Evolutionary conservation across 1,140 invertebrate genomes (phyloP), one percentile per base, ranked within the genome.

Genomic region (Solenopsis invicta): DNA sequence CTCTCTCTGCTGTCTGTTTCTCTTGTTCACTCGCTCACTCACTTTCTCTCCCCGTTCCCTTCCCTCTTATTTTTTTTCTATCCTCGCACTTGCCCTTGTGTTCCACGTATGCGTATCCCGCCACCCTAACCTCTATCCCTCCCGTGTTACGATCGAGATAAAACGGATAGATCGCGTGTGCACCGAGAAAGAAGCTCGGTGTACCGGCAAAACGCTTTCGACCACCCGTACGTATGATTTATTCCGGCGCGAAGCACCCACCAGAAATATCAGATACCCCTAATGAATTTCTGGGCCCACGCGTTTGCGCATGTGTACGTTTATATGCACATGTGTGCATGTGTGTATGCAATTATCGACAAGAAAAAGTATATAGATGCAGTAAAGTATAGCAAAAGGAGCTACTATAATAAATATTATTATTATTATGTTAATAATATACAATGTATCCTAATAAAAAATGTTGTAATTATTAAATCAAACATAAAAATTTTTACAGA

Each of bases 191-290:
- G 85, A 88, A 92, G 78, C 89, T 84, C 86, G 78, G 64, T 77
- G 81, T 85, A 81, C 77, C 82, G 89, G 89, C 87, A 91, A 91
- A 88, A 91, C 89, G 85, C 81, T 89, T 87, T 89, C 88, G 87
- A 84, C 62, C 88, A 29, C 76, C 85, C 90, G 85, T 89, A 80
- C 86, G 86, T 85, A 89, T 95, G 94, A 95, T 95, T 95, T 94
- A 95, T 94, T 93, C 91, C 87, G 86, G 90, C 91, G 94, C 93
- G 94, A 95, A 94, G 90, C 94, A 95, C 87, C 94, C 92, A 94
- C 93, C 92, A 94, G 94, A 94, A 95, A 94, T 94, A 95, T 94
- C 94, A 92, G 94, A 95, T 94, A 95, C 91, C 93, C 92, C 92
- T 95, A 95, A 95, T 95, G 94, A 95, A 94, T 94, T 94, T 93